These are phyloP conservation scores for Matsumyia berberina DNA, from an alignment of 2,888 invertebrate species.

Conservation along the genomic window DNA sequence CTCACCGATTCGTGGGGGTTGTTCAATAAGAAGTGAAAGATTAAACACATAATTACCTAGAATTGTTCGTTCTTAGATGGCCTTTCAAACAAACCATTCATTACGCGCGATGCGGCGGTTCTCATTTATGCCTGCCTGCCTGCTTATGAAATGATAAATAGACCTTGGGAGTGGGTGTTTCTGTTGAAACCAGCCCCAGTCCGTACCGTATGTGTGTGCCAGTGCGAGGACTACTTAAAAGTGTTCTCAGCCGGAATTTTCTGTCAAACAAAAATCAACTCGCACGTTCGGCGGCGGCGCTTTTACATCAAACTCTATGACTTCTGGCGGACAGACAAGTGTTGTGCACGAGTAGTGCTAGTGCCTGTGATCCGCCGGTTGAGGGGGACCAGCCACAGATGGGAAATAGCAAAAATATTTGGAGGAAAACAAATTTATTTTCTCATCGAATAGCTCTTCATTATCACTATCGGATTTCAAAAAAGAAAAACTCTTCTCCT, in stretches of 20 bases:
- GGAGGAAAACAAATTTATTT: constrained; percentile 76
- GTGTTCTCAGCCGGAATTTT: constrained; percentile 70
- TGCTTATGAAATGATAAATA: constrained; percentile 74
- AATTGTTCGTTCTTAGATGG: constrained; percentile 75
- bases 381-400: constrained; percentile 44
- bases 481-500: constrained; percentile 56
- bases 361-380: constrained; percentile 6
- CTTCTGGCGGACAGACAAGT: constrained; percentile 74
- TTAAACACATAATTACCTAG: constrained; percentile 77
- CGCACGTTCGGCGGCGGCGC: constrained; percentile 72
- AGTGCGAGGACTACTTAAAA: constrained; percentile 55
- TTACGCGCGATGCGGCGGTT: constrained; percentile 59
- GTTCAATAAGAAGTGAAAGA: constrained; percentile 76
- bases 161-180: constrained; percentile 71
- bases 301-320: constrained; percentile 75
- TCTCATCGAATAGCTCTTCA: constrained; percentile 76
- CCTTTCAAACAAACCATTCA: constrained; percentile 76
- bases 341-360: constrained; percentile 35
- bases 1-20: constrained; percentile 70
- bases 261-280: constrained; percentile 76
- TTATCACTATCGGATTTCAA: constrained; percentile 76
- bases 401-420: constrained; percentile 76
- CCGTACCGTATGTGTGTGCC: not conserved
- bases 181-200: constrained; percentile 41
- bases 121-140: constrained; percentile 48